Percentiles rank a stretch among this genome's conserved stretches.
Evolutionary conservation across 1,140 invertebrate species (phyloP).

Genomic region (Oncopeltus fasciatus): DNA sequence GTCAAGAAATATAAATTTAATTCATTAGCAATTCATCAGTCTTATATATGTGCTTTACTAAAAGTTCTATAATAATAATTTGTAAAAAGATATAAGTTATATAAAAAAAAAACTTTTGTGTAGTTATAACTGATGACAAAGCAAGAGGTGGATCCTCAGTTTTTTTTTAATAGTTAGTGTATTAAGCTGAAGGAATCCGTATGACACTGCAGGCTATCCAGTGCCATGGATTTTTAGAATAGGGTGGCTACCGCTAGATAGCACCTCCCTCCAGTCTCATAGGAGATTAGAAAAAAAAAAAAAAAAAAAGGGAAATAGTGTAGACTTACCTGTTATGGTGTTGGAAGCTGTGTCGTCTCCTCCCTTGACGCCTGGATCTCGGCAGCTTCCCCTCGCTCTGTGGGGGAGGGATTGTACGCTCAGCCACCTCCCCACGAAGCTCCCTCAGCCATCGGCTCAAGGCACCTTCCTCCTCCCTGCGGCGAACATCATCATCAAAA

Average conservation of each 20-base stretch:
- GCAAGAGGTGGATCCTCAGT: background rate
- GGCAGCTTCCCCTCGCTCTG: constrained; percentile 27
- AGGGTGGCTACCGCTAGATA: too few species aligned
- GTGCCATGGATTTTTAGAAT: too few species aligned
- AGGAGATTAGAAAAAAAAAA: background rate
- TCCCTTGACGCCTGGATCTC: constrained; percentile 19
- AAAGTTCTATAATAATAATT: too few species aligned
- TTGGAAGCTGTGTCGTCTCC: constrained; percentile 22
- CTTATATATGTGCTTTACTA: too few species aligned
- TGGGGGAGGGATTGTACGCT: constrained; percentile 22
- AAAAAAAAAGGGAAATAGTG: background rate
- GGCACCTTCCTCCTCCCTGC: constrained; percentile 15
- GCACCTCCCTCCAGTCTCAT: background rate
- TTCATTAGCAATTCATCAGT: too few species aligned
- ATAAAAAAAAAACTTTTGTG: too few species aligned
- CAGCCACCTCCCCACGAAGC: constrained; percentile 15
- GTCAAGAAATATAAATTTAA: too few species aligned
- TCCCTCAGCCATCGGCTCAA: constrained; percentile 20
- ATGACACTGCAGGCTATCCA: background rate
- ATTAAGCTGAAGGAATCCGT: background rate
- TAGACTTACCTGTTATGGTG: constrained; percentile 8
- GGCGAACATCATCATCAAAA: background rate
- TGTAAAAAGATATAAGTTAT: too few species aligned
- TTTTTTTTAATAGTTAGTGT: background rate
- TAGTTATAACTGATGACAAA: too few species aligned